These are phyloP conservation scores for Serinus canaria DNA, from an alignment of 2,113 vertebrate species.

Conservation along the genomic window DNA sequence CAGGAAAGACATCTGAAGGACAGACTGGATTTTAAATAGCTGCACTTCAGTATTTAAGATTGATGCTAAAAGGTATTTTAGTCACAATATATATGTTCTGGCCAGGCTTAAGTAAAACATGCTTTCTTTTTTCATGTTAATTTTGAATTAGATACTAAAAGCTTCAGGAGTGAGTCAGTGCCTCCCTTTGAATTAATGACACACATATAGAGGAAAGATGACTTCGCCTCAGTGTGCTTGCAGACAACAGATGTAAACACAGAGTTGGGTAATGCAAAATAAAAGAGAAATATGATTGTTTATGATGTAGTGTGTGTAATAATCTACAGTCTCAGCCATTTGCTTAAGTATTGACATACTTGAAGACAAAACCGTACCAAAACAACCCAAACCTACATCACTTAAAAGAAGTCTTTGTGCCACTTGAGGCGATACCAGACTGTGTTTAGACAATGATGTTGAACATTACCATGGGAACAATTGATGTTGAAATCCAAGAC, in stretches of 20 bases:
- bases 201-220: background rate
- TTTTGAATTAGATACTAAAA: background rate
- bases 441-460: background rate
- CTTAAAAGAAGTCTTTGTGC: background rate
- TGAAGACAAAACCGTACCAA: background rate
- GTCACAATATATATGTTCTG: background rate
- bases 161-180: background rate
- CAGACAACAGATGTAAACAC: background rate
- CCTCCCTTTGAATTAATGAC: background rate
- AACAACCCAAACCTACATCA: background rate
- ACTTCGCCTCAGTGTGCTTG: fast-evolving
- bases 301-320: background rate
- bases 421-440: background rate
- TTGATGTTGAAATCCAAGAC: background rate
- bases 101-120: background rate
- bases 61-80: background rate
- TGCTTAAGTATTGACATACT: background rate
- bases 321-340: background rate
- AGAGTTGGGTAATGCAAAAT: background rate
- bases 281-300: background rate
- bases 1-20: background rate
- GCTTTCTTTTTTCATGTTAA: background rate
- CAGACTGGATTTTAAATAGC: background rate
- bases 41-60: background rate
- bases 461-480: background rate